These are phyloP conservation scores for Hoplodrina blanda DNA, from an alignment of 2,888 invertebrate genomes.

Conservation along the genomic window DNA sequence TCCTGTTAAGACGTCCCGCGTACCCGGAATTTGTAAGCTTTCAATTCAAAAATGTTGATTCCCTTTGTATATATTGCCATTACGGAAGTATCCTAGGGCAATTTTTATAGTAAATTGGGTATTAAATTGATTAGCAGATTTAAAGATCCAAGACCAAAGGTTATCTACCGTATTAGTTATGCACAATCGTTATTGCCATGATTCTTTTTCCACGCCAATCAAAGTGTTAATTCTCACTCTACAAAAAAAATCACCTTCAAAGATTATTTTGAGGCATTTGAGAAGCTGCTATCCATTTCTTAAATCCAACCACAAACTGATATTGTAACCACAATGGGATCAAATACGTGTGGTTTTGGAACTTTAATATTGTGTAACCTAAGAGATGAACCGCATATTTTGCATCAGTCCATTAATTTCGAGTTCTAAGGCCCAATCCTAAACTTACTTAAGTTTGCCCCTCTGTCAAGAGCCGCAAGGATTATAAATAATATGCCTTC, in stretches of 20 bases:
- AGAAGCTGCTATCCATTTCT: conserved; percentile 21
- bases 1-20: too few relatives aligned
- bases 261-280: not conserved
- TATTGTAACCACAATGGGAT: conserved; percentile 32
- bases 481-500: too few relatives aligned
- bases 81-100: not conserved
- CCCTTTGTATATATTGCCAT: too few relatives aligned
- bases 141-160: too few relatives aligned
- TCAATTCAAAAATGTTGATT: not conserved
- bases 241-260: not conserved
- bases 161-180: too few relatives aligned
- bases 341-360: conserved; percentile 31
- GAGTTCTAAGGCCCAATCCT: too few relatives aligned
- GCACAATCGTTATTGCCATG: too few relatives aligned
- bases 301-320: conserved; percentile 4
- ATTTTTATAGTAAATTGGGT: not conserved
- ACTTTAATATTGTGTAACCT: conserved; percentile 1
- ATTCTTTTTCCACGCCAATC: not conserved
- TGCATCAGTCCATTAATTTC: not conserved
- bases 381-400: not conserved
- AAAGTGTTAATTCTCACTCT: not conserved
- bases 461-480: too few relatives aligned
- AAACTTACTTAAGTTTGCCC: too few relatives aligned
- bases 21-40: not conserved
- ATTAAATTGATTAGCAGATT: too few relatives aligned